Percentiles rank a stretch among this genome's conserved stretches.
These are phyloP conservation scores for Drosophila anomalata DNA, from an alignment of 2,888 invertebrate species.

Conservation along the genomic window DNA sequence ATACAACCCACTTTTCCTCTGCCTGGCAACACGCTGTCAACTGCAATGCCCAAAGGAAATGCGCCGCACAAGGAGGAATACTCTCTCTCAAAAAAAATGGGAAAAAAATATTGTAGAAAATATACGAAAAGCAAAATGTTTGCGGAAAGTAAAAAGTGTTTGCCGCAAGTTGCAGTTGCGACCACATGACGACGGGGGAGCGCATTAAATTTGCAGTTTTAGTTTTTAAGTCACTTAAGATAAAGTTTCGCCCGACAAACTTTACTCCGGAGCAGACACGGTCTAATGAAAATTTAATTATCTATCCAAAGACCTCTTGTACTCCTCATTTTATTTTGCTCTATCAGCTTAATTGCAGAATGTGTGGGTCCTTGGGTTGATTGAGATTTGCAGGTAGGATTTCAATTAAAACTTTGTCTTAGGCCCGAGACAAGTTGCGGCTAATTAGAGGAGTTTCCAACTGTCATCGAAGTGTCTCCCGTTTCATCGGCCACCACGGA, in stretches of 20 bases:
- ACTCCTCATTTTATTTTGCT: slow-evolving; percentile 18
- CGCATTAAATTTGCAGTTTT: slow-evolving; percentile 76
- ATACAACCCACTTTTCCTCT: slow-evolving; percentile 8
- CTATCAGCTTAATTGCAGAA: slow-evolving; percentile 44
- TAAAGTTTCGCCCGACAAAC: slow-evolving; percentile 53
- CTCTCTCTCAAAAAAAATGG: not conserved
- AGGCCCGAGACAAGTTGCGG: slow-evolving; percentile 44
- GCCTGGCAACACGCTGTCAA: slow-evolving; percentile 69
- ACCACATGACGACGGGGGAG: slow-evolving; percentile 62
- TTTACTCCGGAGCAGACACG: slow-evolving; percentile 47
- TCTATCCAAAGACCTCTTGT: slow-evolving; percentile 37
- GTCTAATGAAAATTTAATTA: slow-evolving; percentile 78
- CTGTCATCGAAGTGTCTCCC: slow-evolving; percentile 43
- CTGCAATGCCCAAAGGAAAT: slow-evolving; percentile 79
- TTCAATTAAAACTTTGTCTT: slow-evolving; percentile 55
- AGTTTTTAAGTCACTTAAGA: slow-evolving; percentile 76
- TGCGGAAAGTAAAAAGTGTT: slow-evolving; percentile 69
- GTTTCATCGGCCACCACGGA: slow-evolving; percentile 12
- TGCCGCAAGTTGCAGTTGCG: slow-evolving; percentile 65
- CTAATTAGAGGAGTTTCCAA: slow-evolving; percentile 45
- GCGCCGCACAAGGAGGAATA: slow-evolving; percentile 60
- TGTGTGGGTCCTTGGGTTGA: slow-evolving; percentile 8
- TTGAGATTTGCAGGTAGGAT: slow-evolving; percentile 51
- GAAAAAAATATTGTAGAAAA: slow-evolving; percentile 10
- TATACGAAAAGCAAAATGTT: slow-evolving; percentile 59